Base-by-base conservation (phyloP, 2,797 vertebrate species). In the Spondyliosoma cantharus region DNA sequence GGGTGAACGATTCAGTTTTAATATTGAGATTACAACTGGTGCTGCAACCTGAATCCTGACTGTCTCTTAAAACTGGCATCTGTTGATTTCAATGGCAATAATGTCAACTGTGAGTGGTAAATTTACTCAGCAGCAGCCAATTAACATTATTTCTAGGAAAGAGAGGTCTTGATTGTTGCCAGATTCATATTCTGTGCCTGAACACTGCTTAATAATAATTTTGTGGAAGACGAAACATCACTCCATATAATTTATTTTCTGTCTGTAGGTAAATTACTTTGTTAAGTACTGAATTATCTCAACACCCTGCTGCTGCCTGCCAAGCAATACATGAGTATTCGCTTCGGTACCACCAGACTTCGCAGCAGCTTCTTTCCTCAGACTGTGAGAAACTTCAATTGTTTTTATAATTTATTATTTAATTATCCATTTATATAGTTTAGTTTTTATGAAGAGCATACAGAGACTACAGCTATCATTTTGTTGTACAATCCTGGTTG, bases 71-170 rank as follows among this genome's bases (percentile, higher is more conserved):
- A 46, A 20, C 9, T 37, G 2, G 1, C 6, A 7, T 27, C 53
- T n/a, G 15, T 25, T 19, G 62, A 59, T 58, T 75, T 63, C 16
- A 65, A 5, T 3, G 11, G 14, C 48, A 46, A 11, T 43, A 12
- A 54, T 20, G 2, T 62, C 9, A 48, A 42, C 49, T 52, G 19
- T 59, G 3, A 6, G 17, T 5, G 14, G 32, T 46, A 42, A 50
- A 72, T 37, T 37, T 37, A 67, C 45, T 71, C 61, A 57, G 53
- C 73, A 52, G 42, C 58, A 57, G 64, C 29, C 66, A 65, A 54
- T 49, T 56, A 62, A 24, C 11, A 54, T 52, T 20, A 29, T 46
- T 63, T 62, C 15, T 69, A 19, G 19, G 15, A 77, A 27, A 37
- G 45, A 17, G 7, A 57, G 32, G n/a, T 54, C 5, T 54, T 19